A percentile compares a stretch with the other conserved stretches of the same genome.
Conservation (phyloP, 2,113 vertebrate species). For the Anser brachyrhynchus region DNA sequence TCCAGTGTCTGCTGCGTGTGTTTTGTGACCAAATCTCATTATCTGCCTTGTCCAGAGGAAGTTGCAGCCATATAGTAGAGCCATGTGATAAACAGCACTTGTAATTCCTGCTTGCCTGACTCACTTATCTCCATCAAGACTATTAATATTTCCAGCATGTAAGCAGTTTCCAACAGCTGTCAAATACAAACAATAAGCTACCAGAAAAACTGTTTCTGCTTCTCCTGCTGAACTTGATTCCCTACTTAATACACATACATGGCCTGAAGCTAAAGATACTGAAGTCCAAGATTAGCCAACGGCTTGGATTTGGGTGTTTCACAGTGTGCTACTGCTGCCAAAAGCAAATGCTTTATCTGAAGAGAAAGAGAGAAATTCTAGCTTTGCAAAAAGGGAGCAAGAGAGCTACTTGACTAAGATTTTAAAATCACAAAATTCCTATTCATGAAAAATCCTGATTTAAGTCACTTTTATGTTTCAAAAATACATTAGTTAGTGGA, state of each 20-base stretch:
- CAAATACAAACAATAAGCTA: constrained; percentile 12
- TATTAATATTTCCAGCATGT: constrained; percentile 17
- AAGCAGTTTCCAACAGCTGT: constrained; percentile 43
- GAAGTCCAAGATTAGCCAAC: not conserved
- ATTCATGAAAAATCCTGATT: not conserved
- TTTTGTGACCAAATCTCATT: not conserved
- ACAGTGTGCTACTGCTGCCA: not conserved
- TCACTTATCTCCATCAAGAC: constrained; percentile 13
- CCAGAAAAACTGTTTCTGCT: not conserved
- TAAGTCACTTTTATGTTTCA: not conserved
- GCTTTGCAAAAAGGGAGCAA: not conserved
- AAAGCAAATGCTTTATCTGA: not conserved
- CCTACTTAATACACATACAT: not conserved
- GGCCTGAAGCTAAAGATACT: not conserved
- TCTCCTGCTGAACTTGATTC: not conserved
- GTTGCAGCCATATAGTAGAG: not conserved
- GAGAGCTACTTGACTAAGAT: not conserved
- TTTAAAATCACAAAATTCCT: not conserved
- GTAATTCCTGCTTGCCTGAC: not conserved
- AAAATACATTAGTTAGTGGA: not conserved
- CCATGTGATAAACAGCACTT: not conserved
- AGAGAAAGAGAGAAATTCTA: not conserved
- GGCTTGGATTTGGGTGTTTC: not conserved
- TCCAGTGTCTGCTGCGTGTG: not conserved
- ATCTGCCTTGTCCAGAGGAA: not conserved